phyloP scores from a whole-genome alignment of 1,140 invertebrate genomes.

The Theocolax elegans region DNA sequence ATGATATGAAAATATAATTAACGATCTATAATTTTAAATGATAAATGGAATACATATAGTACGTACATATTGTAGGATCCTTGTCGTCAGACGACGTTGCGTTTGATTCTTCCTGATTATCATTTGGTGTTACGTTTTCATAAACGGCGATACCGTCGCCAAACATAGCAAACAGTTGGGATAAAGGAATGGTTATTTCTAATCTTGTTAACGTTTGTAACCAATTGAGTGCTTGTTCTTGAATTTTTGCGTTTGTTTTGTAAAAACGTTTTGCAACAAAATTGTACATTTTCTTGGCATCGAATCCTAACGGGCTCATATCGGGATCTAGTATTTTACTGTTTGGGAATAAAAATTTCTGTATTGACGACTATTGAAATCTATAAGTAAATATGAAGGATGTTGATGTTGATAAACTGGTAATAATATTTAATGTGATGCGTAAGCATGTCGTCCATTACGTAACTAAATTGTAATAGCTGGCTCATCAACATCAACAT shows the following conservation, averaged over 20 bases:
- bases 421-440: too few species aligned
- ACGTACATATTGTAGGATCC: conserved; percentile 70
- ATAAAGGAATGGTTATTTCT: conserved; percentile 88
- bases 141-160: conserved; percentile 78
- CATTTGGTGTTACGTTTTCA: neutral
- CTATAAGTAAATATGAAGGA: too few species aligned
- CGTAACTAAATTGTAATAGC: too few species aligned
- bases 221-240: conserved; percentile 95
- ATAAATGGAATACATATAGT: neutral
- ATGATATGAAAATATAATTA: too few species aligned
- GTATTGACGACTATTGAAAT: neutral
- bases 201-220: conserved; percentile 91
- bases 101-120: neutral
- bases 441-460: too few species aligned
- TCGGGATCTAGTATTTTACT: conserved; percentile 97
- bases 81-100: too few species aligned
- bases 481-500: too few species aligned
- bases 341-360: conserved; percentile 10
- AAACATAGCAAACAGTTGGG: conserved; percentile 89
- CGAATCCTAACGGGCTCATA: conserved; percentile 93
- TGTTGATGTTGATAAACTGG: too few species aligned
- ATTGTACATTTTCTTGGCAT: conserved; percentile 93
- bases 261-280: conserved; percentile 91
- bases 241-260: conserved; percentile 85
- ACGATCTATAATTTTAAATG: too few species aligned